Base-by-base conservation (phyloP, 2,888 invertebrate species). In the Myopa tessellatipennis region DNA sequence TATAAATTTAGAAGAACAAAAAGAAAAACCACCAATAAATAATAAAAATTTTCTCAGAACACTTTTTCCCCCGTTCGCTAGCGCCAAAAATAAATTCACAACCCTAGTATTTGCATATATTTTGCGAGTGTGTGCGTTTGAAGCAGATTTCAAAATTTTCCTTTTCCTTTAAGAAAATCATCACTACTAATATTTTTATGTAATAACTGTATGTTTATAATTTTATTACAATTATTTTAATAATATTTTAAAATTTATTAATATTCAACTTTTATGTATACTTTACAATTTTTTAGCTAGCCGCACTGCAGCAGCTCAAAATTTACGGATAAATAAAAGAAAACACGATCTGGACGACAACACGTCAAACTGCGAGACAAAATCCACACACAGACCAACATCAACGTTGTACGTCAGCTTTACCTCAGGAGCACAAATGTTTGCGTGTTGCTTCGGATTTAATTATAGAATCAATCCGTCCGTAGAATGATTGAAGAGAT, bases 281-380 rank as follows among this genome's bases (percentile, higher is more conserved):
- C 65, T 78, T 78, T 67, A 26, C 58, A 76, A 75, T 78, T 81
- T 65, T 79, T 80, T 80, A 79, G 81, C 81, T 79, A 81, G 81
- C 82, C 82, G 81, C 82, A 79, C 74, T 77, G 81, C 82, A 82
- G 82, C 79, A 82, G 82, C 82, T 82, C 78, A 75, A 77, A 79
- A 73, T 74, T 60, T 65, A 72, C 74, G 61, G 61, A 34, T 77
- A 77, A 71, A 78, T 1, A 26, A 26, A 78, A 78, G 67, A 36
- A 77, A 78, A 75, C 78, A 58, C 34, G 55, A 68, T 63, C 69
- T 74, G 78, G 73, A 77, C 77, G 77, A 52, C 50, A 79, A 60
- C 79, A 81, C 81, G 80, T 80, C 81, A 77, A 79, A 80, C 80
- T 79, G 77, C 81, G 80, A 81, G 80, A 81, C 80, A 81, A 80